Conservation (phyloP, 2,888 invertebrate species). For the Tortrix viridana region DNA sequence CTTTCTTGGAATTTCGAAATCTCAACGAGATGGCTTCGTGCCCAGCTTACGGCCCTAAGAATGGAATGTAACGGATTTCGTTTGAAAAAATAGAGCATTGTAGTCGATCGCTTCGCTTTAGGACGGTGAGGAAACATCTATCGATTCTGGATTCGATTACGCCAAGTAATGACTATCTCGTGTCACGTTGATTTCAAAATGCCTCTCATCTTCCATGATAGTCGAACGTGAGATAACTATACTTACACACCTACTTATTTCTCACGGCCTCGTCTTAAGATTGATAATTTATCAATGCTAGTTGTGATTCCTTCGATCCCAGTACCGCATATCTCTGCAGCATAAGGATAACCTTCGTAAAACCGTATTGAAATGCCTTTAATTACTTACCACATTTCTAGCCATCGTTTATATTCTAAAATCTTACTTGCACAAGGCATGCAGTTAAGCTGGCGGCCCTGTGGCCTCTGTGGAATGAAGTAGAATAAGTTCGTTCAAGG, state of each 20-base stretch:
- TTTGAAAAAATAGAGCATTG: constrained; percentile 75
- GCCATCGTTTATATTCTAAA: constrained; percentile 15
- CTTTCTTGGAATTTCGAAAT: constrained; percentile 84
- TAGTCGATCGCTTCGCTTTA: constrained; percentile 57
- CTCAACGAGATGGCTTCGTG: constrained; percentile 72
- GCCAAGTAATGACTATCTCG: constrained; percentile 37
- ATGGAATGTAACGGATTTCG: constrained; percentile 82
- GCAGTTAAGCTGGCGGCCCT: constrained; percentile 24
- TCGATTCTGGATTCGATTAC: constrained; percentile 55
- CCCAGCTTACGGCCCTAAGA: constrained; percentile 61
- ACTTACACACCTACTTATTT: neutral
- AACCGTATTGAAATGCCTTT: constrained; percentile 8
- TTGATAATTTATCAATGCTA: too few species aligned
- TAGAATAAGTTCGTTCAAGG: constrained; percentile 37
- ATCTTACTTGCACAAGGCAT: constrained; percentile 17
- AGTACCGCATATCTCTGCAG: neutral
- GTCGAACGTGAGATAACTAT: neutral
- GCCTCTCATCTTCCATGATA: neutral
- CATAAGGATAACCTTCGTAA: neutral
- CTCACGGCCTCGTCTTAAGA: too few species aligned
- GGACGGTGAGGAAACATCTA: constrained; percentile 59
- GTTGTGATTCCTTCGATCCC: too few species aligned
- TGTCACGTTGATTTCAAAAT: neutral
- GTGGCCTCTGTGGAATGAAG: constrained; percentile 36
- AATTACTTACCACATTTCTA: constrained; percentile 8